Evolutionary conservation across 2,888 invertebrate species (phyloP).

Genomic region (Julus scanicus): DNA sequence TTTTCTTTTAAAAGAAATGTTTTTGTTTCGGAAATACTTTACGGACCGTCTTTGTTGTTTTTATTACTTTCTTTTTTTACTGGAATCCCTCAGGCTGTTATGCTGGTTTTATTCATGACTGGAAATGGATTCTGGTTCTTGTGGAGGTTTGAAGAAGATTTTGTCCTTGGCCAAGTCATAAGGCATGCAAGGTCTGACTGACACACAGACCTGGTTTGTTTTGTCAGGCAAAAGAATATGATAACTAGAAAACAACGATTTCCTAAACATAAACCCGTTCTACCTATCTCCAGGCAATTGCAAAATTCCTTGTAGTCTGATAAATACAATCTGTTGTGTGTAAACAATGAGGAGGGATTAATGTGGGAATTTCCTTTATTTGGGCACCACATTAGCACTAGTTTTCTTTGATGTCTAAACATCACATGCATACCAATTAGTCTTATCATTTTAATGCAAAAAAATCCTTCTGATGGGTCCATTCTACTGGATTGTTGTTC

Average conservation of each 20-base stretch:
- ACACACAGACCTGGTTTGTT: slow-evolving; percentile 48
- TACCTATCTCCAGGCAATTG: not conserved
- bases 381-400: too few relatives aligned
- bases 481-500: too few relatives aligned
- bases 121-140: too few relatives aligned
- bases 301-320: not conserved
- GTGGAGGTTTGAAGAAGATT: not conserved
- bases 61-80: not conserved
- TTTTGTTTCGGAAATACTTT: too few relatives aligned
- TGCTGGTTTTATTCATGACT: not conserved
- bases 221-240: not conserved
- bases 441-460: too few relatives aligned
- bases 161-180: slow-evolving; percentile 25
- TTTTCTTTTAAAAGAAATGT: too few relatives aligned
- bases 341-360: not conserved
- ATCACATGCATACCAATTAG: too few relatives aligned
- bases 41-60: too few relatives aligned
- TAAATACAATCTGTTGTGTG: not conserved
- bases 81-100: not conserved
- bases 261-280: not conserved
- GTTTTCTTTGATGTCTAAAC: too few relatives aligned
- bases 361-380: not conserved
- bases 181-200: slow-evolving; percentile 12
- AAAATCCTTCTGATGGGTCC: too few relatives aligned
- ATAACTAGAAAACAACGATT: not conserved